These are phyloP conservation scores for Procambarus clarkii DNA, from an alignment of 1,140 invertebrate species.

Conservation along the genomic window DNA sequence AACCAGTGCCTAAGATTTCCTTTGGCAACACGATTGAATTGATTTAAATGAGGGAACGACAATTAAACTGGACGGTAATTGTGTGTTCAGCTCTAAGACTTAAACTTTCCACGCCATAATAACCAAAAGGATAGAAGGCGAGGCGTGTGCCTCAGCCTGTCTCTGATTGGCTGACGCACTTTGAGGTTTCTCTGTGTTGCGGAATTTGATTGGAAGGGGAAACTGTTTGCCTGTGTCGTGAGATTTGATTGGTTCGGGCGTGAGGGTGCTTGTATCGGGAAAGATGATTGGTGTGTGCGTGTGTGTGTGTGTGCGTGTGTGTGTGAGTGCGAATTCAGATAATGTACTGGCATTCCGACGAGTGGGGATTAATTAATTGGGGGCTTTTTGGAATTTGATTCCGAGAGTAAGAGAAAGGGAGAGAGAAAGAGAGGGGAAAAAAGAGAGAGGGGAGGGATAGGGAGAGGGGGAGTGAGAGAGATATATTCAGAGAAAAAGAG, in stretches of 20 bases:
- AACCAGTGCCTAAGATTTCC: neutral
- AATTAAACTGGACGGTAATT: constrained; percentile 32
- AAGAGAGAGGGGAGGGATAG: neutral
- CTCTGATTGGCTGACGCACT: constrained; percentile 29
- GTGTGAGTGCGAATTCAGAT: neutral
- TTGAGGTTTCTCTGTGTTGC: constrained; percentile 41
- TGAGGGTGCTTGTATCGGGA: constrained; percentile 5
- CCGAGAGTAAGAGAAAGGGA: too few species aligned
- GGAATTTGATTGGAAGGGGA: constrained; percentile 37
- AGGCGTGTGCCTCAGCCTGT: constrained; percentile 19
- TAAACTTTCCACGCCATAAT: constrained; percentile 38
- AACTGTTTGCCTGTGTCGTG: constrained; percentile 26
- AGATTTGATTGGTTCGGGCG: constrained; percentile 14
- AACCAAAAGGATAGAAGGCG: constrained; percentile 15
- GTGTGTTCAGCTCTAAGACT: constrained; percentile 7
- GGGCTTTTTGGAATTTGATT: neutral
- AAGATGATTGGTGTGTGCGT: constrained; percentile 19
- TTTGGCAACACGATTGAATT: neutral
- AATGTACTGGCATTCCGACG: constrained; percentile 15
- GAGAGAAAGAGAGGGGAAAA: too few species aligned
- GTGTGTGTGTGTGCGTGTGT: too few species aligned
- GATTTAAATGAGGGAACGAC: constrained; percentile 25
- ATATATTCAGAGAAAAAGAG: neutral
- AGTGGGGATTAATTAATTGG: constrained; percentile 2
- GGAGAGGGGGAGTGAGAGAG: neutral